Evolutionary conservation across 2,888 invertebrate genomes (phyloP).

Genomic region (Teinopalpus imperialis): DNA sequence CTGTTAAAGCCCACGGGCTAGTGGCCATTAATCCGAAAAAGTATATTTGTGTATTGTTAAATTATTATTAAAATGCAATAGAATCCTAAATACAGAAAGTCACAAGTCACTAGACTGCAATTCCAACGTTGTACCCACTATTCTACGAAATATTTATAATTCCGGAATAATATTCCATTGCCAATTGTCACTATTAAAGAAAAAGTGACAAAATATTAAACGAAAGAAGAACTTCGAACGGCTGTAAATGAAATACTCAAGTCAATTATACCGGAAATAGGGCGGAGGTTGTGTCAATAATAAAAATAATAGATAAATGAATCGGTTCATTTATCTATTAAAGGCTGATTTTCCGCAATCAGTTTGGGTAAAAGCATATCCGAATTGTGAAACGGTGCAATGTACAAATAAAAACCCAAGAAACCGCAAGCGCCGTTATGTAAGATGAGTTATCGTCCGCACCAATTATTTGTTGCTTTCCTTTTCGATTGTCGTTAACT

Average conservation of each 20-base stretch:
- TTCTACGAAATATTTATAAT: too few relatives aligned
- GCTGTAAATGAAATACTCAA: background rate
- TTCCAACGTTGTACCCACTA: too few relatives aligned
- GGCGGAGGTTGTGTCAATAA: conserved; percentile 10
- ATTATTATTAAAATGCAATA: too few relatives aligned
- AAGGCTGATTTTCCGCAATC: conserved; percentile 58
- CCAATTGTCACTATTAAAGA: too few relatives aligned
- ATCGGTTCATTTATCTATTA: conserved; percentile 32
- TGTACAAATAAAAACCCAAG: conserved; percentile 42
- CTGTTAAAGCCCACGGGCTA: too few relatives aligned
- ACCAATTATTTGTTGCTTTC: conserved; percentile 13
- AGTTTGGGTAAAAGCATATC: conserved; percentile 61
- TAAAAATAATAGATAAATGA: too few relatives aligned
- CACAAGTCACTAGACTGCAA: too few relatives aligned
- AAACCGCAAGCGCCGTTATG: conserved; percentile 39
- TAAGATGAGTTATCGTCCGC: conserved; percentile 37
- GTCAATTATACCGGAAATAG: conserved; percentile 11
- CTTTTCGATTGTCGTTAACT: background rate
- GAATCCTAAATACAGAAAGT: too few relatives aligned
- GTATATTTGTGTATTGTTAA: too few relatives aligned
- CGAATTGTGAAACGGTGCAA: conserved; percentile 50
- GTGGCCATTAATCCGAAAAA: too few relatives aligned
- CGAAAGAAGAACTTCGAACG: background rate
- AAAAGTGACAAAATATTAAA: background rate
- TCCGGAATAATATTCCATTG: too few relatives aligned